phyloP scores from a whole-genome alignment of 1,140 invertebrate genomes.

The Conopomorpha cramerella region DNA sequence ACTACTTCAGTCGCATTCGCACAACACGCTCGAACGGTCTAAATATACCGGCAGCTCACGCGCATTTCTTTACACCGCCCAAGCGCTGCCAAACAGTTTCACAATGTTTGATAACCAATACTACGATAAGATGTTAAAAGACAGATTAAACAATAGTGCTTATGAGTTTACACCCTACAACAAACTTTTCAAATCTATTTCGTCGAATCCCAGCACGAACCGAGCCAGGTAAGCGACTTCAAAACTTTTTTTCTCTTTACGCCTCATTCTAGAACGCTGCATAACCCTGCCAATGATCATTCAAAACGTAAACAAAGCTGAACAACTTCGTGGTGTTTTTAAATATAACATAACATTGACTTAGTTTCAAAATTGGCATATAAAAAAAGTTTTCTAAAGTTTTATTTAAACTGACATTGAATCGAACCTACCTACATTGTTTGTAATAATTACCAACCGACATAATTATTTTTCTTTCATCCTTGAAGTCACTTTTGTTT shows the following conservation, averaged over 20 bases:
- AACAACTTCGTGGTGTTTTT: too few species aligned
- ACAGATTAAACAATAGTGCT: slow-evolving; percentile 18
- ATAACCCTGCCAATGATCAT: too few species aligned
- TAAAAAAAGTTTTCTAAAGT: too few species aligned
- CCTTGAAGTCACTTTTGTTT: slow-evolving; percentile 6
- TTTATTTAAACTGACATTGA: slow-evolving; percentile 4
- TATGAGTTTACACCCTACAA: slow-evolving; percentile 7
- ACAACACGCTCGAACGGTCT: too few species aligned
- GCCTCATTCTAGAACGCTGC: slow-evolving; percentile 5
- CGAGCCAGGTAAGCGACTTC: slow-evolving; percentile 37
- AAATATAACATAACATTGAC: too few species aligned
- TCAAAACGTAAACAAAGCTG: slow-evolving; percentile 14
- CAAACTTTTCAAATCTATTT: too few species aligned
- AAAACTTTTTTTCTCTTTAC: slow-evolving; percentile 15
- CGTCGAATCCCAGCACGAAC: slow-evolving; percentile 28
- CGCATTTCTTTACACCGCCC: slow-evolving; percentile 15
- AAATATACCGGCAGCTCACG: slow-evolving; percentile 49
- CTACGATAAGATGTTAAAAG: slow-evolving; percentile 50
- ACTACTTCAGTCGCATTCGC: too few species aligned
- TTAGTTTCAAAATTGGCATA: too few species aligned
- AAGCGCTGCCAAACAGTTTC: slow-evolving; percentile 11
- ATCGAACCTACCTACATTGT: too few species aligned
- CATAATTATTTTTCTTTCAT: too few species aligned
- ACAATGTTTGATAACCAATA: slow-evolving; percentile 19
- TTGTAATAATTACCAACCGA: too few species aligned